Evolutionary conservation across 2,888 invertebrate genomes (phyloP).

Genomic region (Netelia virgata): DNA sequence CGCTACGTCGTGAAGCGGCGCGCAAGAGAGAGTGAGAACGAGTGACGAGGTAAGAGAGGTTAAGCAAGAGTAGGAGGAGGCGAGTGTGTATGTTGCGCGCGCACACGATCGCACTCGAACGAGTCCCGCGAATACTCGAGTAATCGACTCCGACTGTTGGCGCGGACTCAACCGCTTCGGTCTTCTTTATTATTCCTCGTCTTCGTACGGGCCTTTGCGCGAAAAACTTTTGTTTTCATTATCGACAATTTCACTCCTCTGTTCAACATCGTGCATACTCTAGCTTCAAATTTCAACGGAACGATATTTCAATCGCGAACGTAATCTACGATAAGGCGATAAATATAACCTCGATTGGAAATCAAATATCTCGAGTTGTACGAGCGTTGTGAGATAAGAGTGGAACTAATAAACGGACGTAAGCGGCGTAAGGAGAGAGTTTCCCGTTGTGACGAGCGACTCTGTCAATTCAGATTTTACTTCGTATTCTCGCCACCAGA

Average conservation of each 20-base stretch:
- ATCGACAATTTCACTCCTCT: background rate
- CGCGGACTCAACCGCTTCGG: conserved; percentile 27
- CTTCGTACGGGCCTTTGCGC: conserved; percentile 9
- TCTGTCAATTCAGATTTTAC: background rate
- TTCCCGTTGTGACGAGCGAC: too few species aligned
- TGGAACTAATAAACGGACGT: too few species aligned
- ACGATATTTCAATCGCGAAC: too few species aligned
- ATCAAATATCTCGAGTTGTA: too few species aligned
- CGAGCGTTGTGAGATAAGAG: too few species aligned
- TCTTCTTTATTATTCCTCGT: conserved; percentile 24
- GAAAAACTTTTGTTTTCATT: background rate
- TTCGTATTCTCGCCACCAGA: background rate
- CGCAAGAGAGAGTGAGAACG: conserved; percentile 27
- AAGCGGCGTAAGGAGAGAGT: too few species aligned
- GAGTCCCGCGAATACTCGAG: conserved; percentile 60
- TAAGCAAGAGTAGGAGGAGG: conserved; percentile 27
- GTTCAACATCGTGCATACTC: too few species aligned
- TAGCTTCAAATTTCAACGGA: too few species aligned
- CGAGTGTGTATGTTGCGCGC: conserved; percentile 22
- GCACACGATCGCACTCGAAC: conserved; percentile 26
- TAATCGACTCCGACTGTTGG: conserved; percentile 63
- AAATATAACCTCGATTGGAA: too few species aligned
- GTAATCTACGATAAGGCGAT: too few species aligned
- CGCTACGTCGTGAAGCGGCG: conserved; percentile 29
- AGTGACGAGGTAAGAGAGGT: conserved; percentile 35